These are phyloP conservation scores for Macaria liturata DNA, from an alignment of 2,888 invertebrate genomes.

Conservation along the genomic window DNA sequence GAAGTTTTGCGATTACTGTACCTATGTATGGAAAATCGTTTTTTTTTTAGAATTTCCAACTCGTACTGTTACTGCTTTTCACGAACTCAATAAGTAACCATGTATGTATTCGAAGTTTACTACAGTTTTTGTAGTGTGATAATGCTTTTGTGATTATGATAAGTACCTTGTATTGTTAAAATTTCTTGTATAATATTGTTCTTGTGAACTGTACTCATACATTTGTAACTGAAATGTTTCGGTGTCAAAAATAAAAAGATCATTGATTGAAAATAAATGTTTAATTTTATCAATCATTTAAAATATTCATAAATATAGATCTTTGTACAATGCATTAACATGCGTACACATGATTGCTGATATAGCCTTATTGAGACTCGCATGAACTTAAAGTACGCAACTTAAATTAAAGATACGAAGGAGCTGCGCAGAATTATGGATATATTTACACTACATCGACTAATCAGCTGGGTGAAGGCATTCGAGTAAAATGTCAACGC, in stretches of 20 bases:
- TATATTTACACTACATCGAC: conserved; percentile 53
- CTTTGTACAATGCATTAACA: conserved; percentile 79
- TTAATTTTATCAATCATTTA: conserved; percentile 81
- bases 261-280: conserved; percentile 76
- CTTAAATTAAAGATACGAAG: conserved; percentile 40
- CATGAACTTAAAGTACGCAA: conserved; percentile 51
- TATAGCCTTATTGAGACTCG: conserved; percentile 60
- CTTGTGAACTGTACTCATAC: too few species aligned
- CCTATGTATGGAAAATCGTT: too few species aligned
- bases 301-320: conserved; percentile 80
- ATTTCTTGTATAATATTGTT: too few species aligned
- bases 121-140: too few species aligned
- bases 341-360: conserved; percentile 67
- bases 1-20: too few species aligned
- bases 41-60: too few species aligned
- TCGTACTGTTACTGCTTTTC: too few species aligned
- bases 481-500: conserved; percentile 44
- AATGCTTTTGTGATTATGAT: too few species aligned
- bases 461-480: conserved; percentile 43
- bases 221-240: not conserved
- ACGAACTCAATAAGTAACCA: too few species aligned
- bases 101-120: too few species aligned
- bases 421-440: conserved; percentile 46
- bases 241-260: conserved; percentile 42
- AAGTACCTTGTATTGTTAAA: too few species aligned